Conservation (phyloP, 2,113 vertebrate genomes). For the Actenoides lindsayi region DNA sequence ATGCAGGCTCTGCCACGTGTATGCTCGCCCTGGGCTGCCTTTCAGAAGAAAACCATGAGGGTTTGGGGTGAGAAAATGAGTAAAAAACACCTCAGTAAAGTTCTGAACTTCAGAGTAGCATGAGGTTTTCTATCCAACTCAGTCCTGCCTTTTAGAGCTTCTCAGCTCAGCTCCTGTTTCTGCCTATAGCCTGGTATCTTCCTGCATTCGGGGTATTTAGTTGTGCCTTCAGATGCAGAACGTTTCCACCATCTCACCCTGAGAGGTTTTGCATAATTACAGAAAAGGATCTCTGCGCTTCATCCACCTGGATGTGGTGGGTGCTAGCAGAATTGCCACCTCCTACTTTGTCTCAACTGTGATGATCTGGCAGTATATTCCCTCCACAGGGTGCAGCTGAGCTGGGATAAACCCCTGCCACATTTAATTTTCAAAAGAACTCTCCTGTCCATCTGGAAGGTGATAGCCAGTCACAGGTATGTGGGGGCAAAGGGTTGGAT, state of each 20-base stretch:
- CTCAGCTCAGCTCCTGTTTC: not conserved
- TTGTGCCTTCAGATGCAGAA: not conserved
- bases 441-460: constrained; percentile 79
- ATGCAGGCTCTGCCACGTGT: not conserved
- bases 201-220: not conserved
- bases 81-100: not conserved
- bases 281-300: not conserved
- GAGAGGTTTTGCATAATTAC: not conserved
- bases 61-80: not conserved
- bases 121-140: not conserved
- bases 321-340: not conserved
- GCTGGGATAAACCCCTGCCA: constrained; percentile 57
- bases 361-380: not conserved
- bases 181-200: not conserved
- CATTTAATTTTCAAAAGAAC: constrained; percentile 75
- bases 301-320: not conserved
- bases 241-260: not conserved
- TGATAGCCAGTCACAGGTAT: constrained; percentile 81
- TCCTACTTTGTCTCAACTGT: not conserved
- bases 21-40: not conserved
- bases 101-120: not conserved
- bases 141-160: not conserved
- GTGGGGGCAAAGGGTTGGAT: not conserved
- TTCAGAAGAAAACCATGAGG: accelerated
- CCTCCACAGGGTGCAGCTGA: constrained; percentile 45